A percentile compares a stretch with the other conserved stretches of the same genome.
phyloP scores from a whole-genome alignment of 2,888 invertebrate species.

The Rutpela maculata region DNA sequence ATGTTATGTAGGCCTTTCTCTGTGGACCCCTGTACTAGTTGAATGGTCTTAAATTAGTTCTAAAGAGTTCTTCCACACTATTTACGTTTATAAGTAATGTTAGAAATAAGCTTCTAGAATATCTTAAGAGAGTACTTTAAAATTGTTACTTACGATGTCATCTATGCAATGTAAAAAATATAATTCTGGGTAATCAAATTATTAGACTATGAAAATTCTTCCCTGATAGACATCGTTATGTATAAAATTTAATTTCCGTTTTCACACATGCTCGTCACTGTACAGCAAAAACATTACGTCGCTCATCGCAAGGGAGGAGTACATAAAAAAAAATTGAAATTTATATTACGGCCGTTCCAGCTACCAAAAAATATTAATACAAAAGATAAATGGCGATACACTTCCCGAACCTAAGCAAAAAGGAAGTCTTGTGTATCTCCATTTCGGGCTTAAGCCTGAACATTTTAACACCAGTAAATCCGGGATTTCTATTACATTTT shows the following conservation, averaged over 20 bases:
- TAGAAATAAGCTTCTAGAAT: no score
- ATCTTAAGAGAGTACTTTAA: no score
- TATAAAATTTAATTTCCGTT: neutral
- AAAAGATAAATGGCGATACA: conserved; percentile 58
- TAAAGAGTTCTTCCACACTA: no score
- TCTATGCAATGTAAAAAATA: neutral
- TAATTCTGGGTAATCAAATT: neutral
- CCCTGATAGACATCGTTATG: neutral
- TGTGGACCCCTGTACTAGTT: no score
- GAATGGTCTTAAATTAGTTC: no score
- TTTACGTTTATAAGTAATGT: no score
- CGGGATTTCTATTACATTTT: conserved; percentile 66
- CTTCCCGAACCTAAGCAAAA: conserved; percentile 48
- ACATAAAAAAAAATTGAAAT: conserved; percentile 22
- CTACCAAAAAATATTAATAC: conserved; percentile 55
- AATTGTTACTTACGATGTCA: no score
- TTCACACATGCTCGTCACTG: conserved; percentile 1
- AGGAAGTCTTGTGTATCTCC: conserved; percentile 54
- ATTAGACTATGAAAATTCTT: neutral
- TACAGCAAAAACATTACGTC: neutral
- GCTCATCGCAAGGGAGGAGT: neutral
- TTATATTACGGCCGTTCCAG: conserved; percentile 27
- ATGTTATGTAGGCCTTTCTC: no score
- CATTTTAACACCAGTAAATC: conserved; percentile 63
- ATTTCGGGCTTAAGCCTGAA: conserved; percentile 58